Base-by-base conservation (phyloP, 2,888 invertebrate species). In the Cerceris rybyensis region DNA sequence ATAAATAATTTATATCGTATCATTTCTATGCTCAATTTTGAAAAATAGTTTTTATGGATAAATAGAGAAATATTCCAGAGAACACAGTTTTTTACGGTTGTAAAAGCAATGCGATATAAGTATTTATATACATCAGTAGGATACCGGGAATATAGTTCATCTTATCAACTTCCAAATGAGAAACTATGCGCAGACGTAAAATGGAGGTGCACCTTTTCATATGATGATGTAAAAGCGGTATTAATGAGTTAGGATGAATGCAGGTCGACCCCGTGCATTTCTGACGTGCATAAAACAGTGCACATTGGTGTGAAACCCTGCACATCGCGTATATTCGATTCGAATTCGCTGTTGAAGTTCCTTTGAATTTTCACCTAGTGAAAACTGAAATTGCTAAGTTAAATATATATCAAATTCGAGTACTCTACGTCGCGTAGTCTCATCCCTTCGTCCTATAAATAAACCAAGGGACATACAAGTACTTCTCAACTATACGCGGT, bases 231-330 rank as follows among this genome's bases (percentile, higher is more conserved):
- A 67, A 67, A 67, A 58, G 67, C 67, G 58, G 58, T 67, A 67
- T 67, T 67, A 67, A 67, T 67, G 67, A 67, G 67, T 57, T 50
- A 16, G n/a, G n/a, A 8, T 59, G 67, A 58, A 67, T 67, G 67
- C 58, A 67, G 58, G 58, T 49, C 58, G 41, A 41, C 49, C 11
- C 9, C 11, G 46, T 46, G 46, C 11, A 11, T 46, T 11, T 46
- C 46, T 46, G 11, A 11, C 46, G 11, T 5, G 46, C 11, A 46
- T 11, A 46, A 46, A 46, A 46, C 46, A 11, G 8, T 8, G 46
- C 46, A 11, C 46, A 46, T 46, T 46, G 8, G 9, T 46, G 11
- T 46, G 46, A 46, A 46, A 46, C 8, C 11, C 46, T 8, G 11
- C 46, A 6, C 2, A 46, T 46, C 9, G 11, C 11, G 46, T 46